A percentile compares a stretch with the other conserved stretches of the same genome.
These are phyloP conservation scores for Caenorhabditis remanei DNA, from an alignment of 1,140 invertebrate species.

Conservation along the genomic window DNA sequence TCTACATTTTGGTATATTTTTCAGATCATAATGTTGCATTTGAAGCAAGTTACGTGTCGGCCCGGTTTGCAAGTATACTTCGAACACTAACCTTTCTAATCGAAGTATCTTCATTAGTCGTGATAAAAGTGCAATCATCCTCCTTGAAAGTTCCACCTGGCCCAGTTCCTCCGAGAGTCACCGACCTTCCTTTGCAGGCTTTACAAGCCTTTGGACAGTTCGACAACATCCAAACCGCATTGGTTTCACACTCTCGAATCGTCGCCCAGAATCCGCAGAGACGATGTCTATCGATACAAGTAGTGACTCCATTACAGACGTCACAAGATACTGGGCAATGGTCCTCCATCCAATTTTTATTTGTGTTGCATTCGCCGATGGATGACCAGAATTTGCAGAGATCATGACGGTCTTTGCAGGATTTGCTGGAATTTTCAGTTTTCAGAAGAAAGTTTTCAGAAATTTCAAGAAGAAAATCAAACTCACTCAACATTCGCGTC, in stretches of 20 bases:
- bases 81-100: constrained; percentile 1
- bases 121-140: constrained; percentile 74
- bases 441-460: not conserved
- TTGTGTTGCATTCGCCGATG: constrained; percentile 75
- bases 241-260: constrained; percentile 76
- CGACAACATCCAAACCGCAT: constrained; percentile 76
- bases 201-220: constrained; percentile 75
- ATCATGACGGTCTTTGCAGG: constrained; percentile 72
- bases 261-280: constrained; percentile 74
- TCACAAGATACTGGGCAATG: constrained; percentile 75
- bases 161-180: constrained; percentile 58
- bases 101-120: constrained; percentile 75
- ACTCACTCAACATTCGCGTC: constrained; percentile 30
- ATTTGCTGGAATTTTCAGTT: constrained; percentile 46
- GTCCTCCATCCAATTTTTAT: constrained; percentile 76
- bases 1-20: no score
- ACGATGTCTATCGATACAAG: constrained; percentile 75
- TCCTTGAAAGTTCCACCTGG: constrained; percentile 72
- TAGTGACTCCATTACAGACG: constrained; percentile 73
- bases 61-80: not conserved
- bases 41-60: no score
- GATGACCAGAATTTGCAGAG: constrained; percentile 77
- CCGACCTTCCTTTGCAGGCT: constrained; percentile 73
- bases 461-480: no score
- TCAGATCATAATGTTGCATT: no score